A percentile compares a stretch with the other conserved stretches of the same genome.
Conservation (phyloP, 2,888 invertebrate species). For the Drosophila planitibia region DNA sequence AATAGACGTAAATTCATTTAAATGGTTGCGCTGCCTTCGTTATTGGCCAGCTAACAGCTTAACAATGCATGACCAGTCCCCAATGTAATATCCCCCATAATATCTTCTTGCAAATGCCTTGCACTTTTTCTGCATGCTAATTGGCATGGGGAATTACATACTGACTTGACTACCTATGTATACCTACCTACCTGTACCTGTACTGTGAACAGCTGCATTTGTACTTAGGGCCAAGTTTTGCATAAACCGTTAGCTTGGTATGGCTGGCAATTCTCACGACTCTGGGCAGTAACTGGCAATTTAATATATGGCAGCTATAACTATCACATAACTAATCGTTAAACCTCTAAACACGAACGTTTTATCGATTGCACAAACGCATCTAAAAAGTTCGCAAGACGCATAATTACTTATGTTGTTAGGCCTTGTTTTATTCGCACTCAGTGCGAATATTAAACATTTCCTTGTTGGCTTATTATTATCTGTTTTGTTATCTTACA, state of each 20-base stretch:
- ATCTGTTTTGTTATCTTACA: background rate
- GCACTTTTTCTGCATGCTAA: conserved; percentile 77
- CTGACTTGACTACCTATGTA: background rate
- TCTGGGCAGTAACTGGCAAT: conserved; percentile 42
- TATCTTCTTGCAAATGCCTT: conserved; percentile 64
- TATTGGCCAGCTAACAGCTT: conserved; percentile 38
- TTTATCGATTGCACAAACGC: conserved; percentile 49
- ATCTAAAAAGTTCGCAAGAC: conserved; percentile 28
- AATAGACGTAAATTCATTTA: conserved; percentile 69
- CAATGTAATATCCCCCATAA: conserved; percentile 54
- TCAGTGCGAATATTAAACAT: conserved; percentile 33
- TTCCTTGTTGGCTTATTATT: conserved; percentile 33
- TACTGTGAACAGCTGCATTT: background rate
- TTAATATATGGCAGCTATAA: conserved; percentile 72
- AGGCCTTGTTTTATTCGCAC: conserved; percentile 18
- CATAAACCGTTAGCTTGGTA: conserved; percentile 63
- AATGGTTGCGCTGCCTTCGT: conserved; percentile 59
- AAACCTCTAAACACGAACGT: conserved; percentile 48
- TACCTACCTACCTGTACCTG: background rate
- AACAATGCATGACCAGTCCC: conserved; percentile 72
- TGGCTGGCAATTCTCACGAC: conserved; percentile 64
- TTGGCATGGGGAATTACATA: conserved; percentile 54
- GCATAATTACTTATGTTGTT: conserved; percentile 14
- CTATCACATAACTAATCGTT: conserved; percentile 58
- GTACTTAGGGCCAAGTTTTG: conserved; percentile 54